Conservation (phyloP, 2,113 vertebrate species). For the Microcebus lehilahytsara region DNA sequence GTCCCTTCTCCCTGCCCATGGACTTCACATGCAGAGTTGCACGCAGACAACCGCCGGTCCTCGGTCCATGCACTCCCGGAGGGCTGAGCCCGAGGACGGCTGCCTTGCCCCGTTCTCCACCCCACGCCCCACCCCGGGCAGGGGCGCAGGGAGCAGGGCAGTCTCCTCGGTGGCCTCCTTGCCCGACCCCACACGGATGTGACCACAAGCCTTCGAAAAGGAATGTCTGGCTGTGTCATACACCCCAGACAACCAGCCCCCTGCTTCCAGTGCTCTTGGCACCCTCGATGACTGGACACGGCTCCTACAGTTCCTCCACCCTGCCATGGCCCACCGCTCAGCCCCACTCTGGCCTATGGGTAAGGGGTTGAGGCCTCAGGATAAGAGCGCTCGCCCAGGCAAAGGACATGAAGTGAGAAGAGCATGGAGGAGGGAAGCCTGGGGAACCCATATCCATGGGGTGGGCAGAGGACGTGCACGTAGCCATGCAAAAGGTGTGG, state of each 20-base stretch:
- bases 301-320: neutral
- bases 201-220: neutral
- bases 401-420: neutral
- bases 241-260: too few relatives aligned
- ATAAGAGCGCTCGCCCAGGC: neutral
- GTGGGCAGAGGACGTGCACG: fast-evolving
- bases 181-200: too few relatives aligned
- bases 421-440: neutral
- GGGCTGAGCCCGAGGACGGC: neutral
- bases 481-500: fast-evolving
- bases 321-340: neutral
- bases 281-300: too few relatives aligned
- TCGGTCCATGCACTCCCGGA: neutral
- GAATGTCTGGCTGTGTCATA: too few relatives aligned
- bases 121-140: too few relatives aligned
- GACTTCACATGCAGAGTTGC: neutral
- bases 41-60: neutral
- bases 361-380: neutral
- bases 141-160: neutral
- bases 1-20: neutral
- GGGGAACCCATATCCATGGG: fast-evolving
- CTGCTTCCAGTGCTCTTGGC: fast-evolving
- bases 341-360: neutral
- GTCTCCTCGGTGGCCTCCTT: neutral
- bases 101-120: neutral